A percentile compares a stretch with the other conserved stretches of the same genome.
Evolutionary conservation across 2,113 vertebrate genomes (phyloP).

Genomic region (Porphyrio hochstetteri): DNA sequence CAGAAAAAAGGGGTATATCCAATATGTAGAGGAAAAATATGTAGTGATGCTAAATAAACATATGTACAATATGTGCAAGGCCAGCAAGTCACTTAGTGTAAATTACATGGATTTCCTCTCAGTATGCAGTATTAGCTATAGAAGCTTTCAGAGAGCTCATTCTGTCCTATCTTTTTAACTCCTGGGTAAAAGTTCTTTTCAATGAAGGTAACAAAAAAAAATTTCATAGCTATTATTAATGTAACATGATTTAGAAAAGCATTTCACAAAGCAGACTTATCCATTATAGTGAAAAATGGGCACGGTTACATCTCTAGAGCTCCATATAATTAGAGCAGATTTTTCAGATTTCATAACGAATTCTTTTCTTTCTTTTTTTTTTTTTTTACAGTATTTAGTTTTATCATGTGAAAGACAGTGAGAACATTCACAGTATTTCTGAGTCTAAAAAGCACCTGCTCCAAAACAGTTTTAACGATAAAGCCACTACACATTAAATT

Average conservation of each 20-base stretch:
- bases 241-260: background rate
- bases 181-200: background rate
- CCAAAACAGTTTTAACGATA: background rate
- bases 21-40: background rate
- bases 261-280: background rate
- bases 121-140: rapidly evolving
- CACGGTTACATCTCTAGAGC: background rate
- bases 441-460: background rate
- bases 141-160: background rate
- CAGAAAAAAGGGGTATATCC: background rate
- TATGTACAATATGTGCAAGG: background rate
- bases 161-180: background rate
- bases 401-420: background rate
- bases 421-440: background rate
- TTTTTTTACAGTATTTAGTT: background rate
- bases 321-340: background rate
- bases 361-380: background rate
- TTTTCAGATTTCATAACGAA: background rate
- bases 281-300: background rate
- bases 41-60: background rate
- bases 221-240: background rate
- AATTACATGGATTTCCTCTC: background rate
- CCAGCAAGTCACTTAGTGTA: background rate
- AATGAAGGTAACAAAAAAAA: background rate
- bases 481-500: background rate